Evolutionary conservation across 1,140 invertebrate species (phyloP).

Genomic region (Pemphigus obesinymphae): DNA sequence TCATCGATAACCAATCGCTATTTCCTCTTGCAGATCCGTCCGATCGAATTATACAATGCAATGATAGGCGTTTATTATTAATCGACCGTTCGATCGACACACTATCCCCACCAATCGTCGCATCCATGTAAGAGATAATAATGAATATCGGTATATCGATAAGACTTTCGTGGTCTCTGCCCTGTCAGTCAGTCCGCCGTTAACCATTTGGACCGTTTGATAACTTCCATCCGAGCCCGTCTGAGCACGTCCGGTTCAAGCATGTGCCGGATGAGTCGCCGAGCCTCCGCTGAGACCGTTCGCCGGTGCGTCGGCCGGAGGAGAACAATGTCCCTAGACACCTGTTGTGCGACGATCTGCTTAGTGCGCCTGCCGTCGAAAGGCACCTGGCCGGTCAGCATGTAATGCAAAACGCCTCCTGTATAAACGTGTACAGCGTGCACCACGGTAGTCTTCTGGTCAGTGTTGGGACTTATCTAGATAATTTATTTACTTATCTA

Average conservation of each 20-base stretch:
- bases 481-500: no score
- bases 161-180: no score
- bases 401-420: slow-evolving; percentile 22
- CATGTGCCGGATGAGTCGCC: background rate
- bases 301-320: background rate
- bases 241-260: slow-evolving; percentile 23
- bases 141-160: no score
- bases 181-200: background rate
- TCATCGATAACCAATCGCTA: no score
- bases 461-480: no score
- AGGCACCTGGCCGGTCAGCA: background rate
- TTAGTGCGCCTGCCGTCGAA: background rate
- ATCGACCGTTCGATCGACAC: no score
- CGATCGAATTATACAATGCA: no score
- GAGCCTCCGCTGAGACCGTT: background rate
- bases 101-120: no score
- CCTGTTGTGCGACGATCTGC: slow-evolving; percentile 14
- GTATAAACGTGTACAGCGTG: background rate
- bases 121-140: no score
- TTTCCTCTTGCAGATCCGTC: no score
- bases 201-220: slow-evolving; percentile 13
- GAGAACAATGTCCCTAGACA: background rate
- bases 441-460: background rate
- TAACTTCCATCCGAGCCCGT: background rate
- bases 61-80: no score